Evolutionary conservation across 2,888 invertebrate genomes (phyloP), one percentile per base, ranked within the genome.

Genomic region (Drosophila ezoana): DNA sequence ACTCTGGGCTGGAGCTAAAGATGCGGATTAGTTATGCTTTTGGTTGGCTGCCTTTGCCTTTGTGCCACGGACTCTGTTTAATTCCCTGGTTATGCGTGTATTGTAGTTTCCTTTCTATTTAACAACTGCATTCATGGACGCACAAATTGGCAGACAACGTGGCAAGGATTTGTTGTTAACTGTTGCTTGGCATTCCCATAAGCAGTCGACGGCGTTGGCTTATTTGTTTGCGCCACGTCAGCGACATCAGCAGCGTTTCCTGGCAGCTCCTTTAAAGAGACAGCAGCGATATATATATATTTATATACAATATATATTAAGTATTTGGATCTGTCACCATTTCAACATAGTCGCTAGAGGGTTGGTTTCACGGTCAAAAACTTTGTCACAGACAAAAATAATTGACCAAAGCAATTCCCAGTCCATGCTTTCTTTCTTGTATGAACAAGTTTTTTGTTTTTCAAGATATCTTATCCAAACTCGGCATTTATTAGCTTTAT

Each of bases 1-100:
- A 33, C 48, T 35, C n/a, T 35, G 23, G 23, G 1, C 8, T 23
- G 72, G 63, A 59, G 54, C 66, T 76, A 76, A 72, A 72, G 67
- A 72, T 82, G 78, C 79, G 87, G 82, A 83, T 83, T 83, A 83
- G 82, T 83, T 83, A 83, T 83, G 82, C 87, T 87, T 77, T 77
- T 75, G 87, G 81, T 75, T 63, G 49, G 54, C 40, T 72, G 62
- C 23, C 37, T 6, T 8, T 23, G 23, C 20, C 16, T 61, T 38
- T 60, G 43, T 64, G 57, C 45, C 53, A 58, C 2, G 41, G 23
- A 54, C 45, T 59, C 73, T 79, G 73, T 71, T 84, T 87, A 83
- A 83, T 87, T 87, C 81, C 71, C 84, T 78, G 84, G 78, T 83
- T 82, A 86, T 75, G 75, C 75, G 76, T 86, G 84, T 81, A 84